Evolutionary conservation across 2,797 vertebrate species (phyloP).

Genomic region (Fundulus diaphanus): DNA sequence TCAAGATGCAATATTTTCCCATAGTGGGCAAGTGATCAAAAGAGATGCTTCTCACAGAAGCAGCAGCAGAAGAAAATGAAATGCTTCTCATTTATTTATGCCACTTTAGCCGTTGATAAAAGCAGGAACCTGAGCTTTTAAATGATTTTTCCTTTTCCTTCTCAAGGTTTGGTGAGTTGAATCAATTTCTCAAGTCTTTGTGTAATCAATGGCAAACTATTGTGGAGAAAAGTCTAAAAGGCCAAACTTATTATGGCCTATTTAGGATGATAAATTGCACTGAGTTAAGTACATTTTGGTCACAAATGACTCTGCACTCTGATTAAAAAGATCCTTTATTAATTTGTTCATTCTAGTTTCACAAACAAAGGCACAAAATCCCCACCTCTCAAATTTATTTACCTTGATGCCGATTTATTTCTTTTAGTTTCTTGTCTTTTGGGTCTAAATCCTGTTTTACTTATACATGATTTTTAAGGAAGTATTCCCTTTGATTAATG

Average conservation of each 20-base stretch:
- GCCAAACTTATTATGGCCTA: neutral
- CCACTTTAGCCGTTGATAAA: conserved; percentile 35
- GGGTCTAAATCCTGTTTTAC: neutral
- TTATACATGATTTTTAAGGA: too few relatives aligned
- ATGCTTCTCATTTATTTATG: conserved; percentile 56
- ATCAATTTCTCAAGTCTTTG: conserved; percentile 26
- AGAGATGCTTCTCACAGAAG: conserved; percentile 21
- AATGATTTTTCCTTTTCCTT: conserved; percentile 16
- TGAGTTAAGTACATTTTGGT: neutral
- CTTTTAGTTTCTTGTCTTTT: neutral
- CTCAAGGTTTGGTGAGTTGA: conserved; percentile 14
- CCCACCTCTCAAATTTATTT: neutral
- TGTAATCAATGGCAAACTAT: conserved; percentile 2
- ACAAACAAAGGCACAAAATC: neutral
- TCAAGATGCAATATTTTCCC: conserved; percentile 39
- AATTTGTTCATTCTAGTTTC: neutral
- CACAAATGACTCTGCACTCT: conserved; percentile 3
- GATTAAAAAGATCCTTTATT: conserved; percentile 2
- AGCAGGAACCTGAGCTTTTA: conserved; percentile 22
- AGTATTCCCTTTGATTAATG: too few relatives aligned
- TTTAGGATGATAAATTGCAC: conserved; percentile 5
- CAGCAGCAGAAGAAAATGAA: conserved; percentile 25
- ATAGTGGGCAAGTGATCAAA: conserved; percentile 45
- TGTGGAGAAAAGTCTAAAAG: conserved; percentile 23
- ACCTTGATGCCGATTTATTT: neutral